A percentile compares a stretch with the other conserved stretches of the same genome.
Conservation (phyloP, 2,797 vertebrate genomes). For the Peromyscus nudipes region DNA sequence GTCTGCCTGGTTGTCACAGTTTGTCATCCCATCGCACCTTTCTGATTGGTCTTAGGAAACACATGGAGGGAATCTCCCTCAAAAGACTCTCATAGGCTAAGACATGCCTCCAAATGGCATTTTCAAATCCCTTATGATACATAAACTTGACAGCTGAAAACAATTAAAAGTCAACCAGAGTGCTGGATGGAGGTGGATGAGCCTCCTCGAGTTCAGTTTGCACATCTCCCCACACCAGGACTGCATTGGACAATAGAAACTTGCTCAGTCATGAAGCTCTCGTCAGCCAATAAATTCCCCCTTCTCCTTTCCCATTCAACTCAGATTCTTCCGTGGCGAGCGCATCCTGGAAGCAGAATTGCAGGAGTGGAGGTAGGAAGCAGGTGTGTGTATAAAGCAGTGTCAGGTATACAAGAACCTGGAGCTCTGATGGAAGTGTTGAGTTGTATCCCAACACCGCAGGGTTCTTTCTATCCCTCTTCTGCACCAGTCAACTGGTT, state of each 20-base stretch:
- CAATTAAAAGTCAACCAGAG: not conserved
- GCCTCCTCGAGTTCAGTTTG: accelerated
- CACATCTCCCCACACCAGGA: not conserved
- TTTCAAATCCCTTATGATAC: not conserved
- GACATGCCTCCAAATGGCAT: not conserved
- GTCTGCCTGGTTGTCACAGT: not conserved
- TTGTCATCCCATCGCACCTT: not conserved
- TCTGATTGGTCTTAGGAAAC: conserved; percentile 11
- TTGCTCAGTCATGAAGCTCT: not conserved
- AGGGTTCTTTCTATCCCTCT: not conserved
- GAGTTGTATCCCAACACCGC: not conserved
- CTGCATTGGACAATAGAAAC: not conserved
- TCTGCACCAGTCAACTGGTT: not conserved
- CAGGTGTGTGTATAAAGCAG: not conserved
- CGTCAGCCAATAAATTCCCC: not conserved
- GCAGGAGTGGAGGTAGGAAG: not conserved
- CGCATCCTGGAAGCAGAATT: not conserved
- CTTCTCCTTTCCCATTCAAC: accelerated
- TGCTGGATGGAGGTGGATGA: not conserved
- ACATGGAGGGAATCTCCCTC: not conserved
- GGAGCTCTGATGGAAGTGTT: not conserved
- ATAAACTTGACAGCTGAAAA: not conserved
- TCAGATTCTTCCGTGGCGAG: not conserved
- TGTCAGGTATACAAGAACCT: not conserved
- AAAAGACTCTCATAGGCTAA: not conserved